These are phyloP conservation scores for Eulacestoma nigropectus DNA, from an alignment of 2,113 vertebrate genomes.

Conservation along the genomic window DNA sequence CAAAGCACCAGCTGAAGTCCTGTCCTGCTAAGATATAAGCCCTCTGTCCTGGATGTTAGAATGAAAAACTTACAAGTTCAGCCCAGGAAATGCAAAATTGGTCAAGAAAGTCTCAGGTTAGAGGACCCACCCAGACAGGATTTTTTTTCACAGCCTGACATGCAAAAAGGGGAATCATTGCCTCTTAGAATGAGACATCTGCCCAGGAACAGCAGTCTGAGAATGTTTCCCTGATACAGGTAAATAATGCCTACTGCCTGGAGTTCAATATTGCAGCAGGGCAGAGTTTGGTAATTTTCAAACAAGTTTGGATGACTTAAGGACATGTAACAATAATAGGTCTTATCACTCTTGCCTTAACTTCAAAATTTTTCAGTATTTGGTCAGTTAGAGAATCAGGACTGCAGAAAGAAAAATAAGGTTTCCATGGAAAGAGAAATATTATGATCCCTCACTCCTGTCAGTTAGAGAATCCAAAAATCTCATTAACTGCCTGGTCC, in stretches of 20 bases:
- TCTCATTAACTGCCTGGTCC: background rate
- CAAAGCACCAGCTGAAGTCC: background rate
- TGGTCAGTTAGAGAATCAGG: background rate
- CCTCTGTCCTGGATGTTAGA: background rate
- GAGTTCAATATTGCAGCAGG: background rate
- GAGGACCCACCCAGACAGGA: background rate
- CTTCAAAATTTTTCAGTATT: background rate
- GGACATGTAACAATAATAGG: background rate
- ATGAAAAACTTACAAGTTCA: background rate
- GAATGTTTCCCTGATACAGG: background rate
- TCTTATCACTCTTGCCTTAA: background rate
- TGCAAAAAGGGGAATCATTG: background rate
- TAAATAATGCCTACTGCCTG: background rate
- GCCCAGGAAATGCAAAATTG: background rate
- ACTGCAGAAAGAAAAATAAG: background rate
- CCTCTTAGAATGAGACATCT: background rate
- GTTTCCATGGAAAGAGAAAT: conserved; percentile 9
- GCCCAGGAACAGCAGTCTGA: background rate
- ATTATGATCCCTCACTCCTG: background rate
- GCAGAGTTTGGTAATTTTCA: background rate
- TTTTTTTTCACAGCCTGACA: background rate
- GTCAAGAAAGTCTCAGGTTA: background rate
- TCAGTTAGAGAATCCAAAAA: background rate
- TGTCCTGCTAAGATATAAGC: background rate
- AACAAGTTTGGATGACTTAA: background rate